phyloP scores from a whole-genome alignment of 2,113 vertebrate genomes.

The Sylvicapra grimmia region DNA sequence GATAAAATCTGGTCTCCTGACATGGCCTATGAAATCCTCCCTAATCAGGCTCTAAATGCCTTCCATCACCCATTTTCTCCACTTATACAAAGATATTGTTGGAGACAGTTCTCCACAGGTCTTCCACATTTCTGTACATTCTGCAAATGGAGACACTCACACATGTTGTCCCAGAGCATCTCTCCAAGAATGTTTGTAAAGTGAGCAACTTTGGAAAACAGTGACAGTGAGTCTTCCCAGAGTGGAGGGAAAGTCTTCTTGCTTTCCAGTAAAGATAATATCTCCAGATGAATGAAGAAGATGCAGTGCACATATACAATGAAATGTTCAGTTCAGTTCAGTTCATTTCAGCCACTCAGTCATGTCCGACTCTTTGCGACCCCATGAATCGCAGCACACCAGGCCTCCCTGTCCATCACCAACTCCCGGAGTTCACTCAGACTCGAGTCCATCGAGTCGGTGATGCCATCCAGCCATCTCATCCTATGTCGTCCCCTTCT shows the following conservation, averaged over 20 bases:
- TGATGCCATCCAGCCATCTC: too few relatives aligned
- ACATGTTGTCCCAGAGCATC: background rate
- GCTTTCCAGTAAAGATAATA: background rate
- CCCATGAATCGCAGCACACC: fast-evolving
- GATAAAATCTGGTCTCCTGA: background rate
- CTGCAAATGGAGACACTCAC: background rate
- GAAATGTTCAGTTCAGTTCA: background rate
- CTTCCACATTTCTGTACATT: background rate
- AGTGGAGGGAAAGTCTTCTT: background rate
- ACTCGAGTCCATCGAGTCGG: fast-evolving
- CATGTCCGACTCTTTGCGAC: background rate
- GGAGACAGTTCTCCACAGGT: background rate
- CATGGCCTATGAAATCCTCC: background rate
- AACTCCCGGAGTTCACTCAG: background rate
- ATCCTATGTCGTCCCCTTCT: too few relatives aligned
- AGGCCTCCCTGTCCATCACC: background rate
- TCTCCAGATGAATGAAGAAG: background rate
- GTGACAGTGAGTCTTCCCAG: background rate
- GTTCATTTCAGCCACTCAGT: background rate
- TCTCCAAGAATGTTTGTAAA: background rate
- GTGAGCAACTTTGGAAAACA: background rate
- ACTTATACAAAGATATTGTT: background rate
- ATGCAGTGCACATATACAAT: background rate
- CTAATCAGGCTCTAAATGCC: background rate
- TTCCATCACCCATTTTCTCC: background rate